phyloP scores from a whole-genome alignment of 2,113 vertebrate species.

The Callochromis pleurospilus region DNA sequence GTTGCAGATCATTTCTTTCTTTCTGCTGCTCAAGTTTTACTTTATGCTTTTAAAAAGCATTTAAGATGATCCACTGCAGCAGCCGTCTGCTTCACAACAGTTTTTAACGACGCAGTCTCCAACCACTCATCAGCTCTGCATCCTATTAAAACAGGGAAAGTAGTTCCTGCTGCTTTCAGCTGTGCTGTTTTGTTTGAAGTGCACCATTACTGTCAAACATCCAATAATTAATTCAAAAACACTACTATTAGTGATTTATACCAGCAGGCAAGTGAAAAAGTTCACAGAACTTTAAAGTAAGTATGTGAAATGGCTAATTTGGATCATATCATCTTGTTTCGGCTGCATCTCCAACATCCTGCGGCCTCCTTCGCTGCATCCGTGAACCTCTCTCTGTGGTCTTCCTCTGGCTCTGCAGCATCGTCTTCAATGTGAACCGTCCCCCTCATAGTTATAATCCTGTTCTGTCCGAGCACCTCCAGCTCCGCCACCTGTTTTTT shows the following conservation, averaged over 20 bases:
- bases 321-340: neutral
- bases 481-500: neutral
- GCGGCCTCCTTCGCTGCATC: accelerated
- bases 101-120: neutral
- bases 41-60: neutral
- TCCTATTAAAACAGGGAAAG: neutral
- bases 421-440: neutral
- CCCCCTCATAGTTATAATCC: neutral
- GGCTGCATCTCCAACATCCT: neutral
- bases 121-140: neutral
- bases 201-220: neutral
- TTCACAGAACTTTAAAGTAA: neutral
- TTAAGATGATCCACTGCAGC: neutral
- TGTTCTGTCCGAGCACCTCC: neutral
- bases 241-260: neutral
- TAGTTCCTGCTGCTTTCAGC: neutral
- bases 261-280: neutral
- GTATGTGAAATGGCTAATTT: neutral
- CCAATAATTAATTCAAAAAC: neutral
- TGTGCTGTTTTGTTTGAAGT: neutral
- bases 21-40: neutral
- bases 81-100: neutral
- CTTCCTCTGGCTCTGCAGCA: neutral
- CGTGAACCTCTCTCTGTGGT: neutral
- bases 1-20: neutral